Base-by-base conservation (phyloP, 2,113 vertebrate genomes). In the Perca schrenkii region DNA sequence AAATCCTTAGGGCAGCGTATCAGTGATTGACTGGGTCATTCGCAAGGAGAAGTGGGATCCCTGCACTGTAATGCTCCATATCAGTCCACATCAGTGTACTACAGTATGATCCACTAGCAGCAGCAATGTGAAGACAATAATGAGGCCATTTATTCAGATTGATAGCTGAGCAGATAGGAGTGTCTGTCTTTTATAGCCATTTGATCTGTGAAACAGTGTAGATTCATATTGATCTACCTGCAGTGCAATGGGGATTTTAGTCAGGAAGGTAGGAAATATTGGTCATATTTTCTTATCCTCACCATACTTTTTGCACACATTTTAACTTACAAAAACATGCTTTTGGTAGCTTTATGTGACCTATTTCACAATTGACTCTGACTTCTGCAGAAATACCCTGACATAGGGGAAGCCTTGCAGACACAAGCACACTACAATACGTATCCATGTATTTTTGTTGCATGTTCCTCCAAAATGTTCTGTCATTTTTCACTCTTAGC, bases 11-110 rank as follows among this genome's bases (percentile, higher is more conserved):
- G 61, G 68, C 74, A 79, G 56, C 40, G 67, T 75, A 86, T 89
- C 72, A 28, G 76, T 75, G 81, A 83, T 82, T 72, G 89, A 76
- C 77, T 71, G 77, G 66, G 77, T 66, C 74, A 82, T 25, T 69
- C 25, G 28, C 58, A 74, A 60, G 67, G 64, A 85, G 77, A 49
- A 28, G 31, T 19, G 54, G 21, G 25, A 47, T 66, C 79, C 52
- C 50, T 15, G 61, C 49, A 6, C 53, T 57, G 61, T 67, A 64
- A 46, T 47, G 71, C 53, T 73, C 43, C 43, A 52, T 86, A 88
- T 81, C 52, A 46, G 84, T 52, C 49, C 3, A 7, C 63, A 66
- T 89, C 61, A 57, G 56, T 80, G 56, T 36, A 58, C n/a, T 19
- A 10, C 68, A 50, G 74, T 68, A 14, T 22, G 78, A 85, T 74